phyloP scores from a whole-genome alignment of 2,113 vertebrate genomes.

The Psittacula cyanocephala region DNA sequence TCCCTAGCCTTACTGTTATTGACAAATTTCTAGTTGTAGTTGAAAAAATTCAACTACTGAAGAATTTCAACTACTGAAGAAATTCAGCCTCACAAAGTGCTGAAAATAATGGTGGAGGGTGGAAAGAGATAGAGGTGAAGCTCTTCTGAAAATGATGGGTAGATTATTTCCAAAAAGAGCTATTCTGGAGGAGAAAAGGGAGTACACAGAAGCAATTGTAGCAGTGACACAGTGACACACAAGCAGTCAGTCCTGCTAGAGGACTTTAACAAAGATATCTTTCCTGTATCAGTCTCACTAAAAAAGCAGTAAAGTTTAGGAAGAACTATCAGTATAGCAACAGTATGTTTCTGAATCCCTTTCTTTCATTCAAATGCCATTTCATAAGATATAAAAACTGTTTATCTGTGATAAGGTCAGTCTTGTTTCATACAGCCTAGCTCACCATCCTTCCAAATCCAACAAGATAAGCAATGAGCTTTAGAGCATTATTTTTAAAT shows the following conservation, averaged over 20 bases:
- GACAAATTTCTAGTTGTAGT: neutral
- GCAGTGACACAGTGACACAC: neutral
- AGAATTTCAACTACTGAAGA: no score
- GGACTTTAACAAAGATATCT: neutral
- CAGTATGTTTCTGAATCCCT: neutral
- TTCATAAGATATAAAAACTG: neutral
- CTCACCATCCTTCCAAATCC: neutral
- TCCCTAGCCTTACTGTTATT: neutral
- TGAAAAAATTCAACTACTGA: neutral
- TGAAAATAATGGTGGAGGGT: neutral
- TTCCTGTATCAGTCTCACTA: neutral
- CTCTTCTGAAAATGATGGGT: neutral
- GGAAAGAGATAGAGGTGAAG: neutral
- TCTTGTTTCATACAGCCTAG: neutral
- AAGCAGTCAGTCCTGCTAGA: neutral
- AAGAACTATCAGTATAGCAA: neutral
- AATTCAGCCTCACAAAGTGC: neutral
- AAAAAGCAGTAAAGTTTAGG: neutral
- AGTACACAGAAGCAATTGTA: neutral
- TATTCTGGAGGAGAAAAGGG: neutral
- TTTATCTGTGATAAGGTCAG: neutral
- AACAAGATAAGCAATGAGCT: neutral
- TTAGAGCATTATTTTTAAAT: neutral
- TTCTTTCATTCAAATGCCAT: neutral
- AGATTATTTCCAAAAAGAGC: neutral